Conservation (phyloP, 2,797 vertebrate species). For the Sphaeramia orbicularis region DNA sequence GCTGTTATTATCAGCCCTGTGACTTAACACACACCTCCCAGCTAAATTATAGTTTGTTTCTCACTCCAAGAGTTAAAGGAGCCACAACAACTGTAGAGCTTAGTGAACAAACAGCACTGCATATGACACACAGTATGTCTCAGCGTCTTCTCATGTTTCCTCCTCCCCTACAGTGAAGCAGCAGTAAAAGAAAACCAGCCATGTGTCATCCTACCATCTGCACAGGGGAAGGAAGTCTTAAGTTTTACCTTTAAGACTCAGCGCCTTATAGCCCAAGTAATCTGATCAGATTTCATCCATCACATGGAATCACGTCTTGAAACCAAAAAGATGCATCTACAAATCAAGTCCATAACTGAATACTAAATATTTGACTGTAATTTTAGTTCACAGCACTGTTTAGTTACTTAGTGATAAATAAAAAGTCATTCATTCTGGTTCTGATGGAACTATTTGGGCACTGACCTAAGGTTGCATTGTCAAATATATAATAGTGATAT, state of each 20-base stretch:
- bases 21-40: conserved; percentile 26
- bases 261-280: too few species aligned
- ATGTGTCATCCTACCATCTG: conserved; percentile 32
- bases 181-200: conserved; percentile 35
- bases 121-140: conserved; percentile 55
- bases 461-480: too few species aligned
- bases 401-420: too few species aligned
- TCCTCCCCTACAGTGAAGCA: conserved; percentile 40
- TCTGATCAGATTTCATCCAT: too few species aligned
- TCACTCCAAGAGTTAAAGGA: conserved; percentile 25
- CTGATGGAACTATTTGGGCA: too few species aligned
- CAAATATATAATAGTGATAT: too few species aligned
- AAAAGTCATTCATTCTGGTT: too few species aligned
- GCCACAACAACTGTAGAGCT: conserved; percentile 38
- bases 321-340: too few species aligned
- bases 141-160: conserved; percentile 63
- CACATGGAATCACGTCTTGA: too few species aligned
- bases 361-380: too few species aligned
- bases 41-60: conserved; percentile 59
- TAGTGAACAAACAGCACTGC: conserved; percentile 59
- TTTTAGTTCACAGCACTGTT: too few species aligned
- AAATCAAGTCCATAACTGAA: too few species aligned
- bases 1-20: conserved; percentile 50
- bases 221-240: conserved; percentile 4
- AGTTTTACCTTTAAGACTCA: background rate